Conservation (phyloP, 1,140 invertebrate genomes). For the Aphelinus atriplicis region DNA sequence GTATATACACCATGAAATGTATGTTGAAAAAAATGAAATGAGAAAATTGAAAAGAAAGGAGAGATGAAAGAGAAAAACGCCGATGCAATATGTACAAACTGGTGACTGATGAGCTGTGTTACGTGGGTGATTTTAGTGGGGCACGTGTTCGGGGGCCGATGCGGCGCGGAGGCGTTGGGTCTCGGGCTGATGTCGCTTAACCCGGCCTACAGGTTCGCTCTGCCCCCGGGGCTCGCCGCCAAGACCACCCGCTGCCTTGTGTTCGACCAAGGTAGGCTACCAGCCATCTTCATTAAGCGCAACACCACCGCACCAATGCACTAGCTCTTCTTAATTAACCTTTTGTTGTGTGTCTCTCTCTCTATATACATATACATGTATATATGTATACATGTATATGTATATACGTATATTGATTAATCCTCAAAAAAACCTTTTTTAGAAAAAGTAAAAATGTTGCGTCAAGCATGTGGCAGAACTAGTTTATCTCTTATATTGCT, state of each 20-base stretch:
- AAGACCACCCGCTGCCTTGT: conserved; percentile 67
- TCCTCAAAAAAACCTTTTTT: no score
- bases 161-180: conserved; percentile 67
- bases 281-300: conserved; percentile 59
- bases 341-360: not conserved
- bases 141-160: conserved; percentile 68
- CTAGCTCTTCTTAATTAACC: not conserved
- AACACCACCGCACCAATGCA: conserved; percentile 21
- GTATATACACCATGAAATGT: no score
- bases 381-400: not conserved
- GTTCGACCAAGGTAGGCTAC: conserved; percentile 68
- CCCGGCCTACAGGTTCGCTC: conserved; percentile 67
- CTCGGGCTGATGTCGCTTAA: conserved; percentile 65
- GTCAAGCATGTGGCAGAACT: no score
- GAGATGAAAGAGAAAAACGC: not conserved
- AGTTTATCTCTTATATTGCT: no score
- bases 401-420: not conserved
- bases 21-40: no score
- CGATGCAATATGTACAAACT: no score
- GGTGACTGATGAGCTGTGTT: conserved; percentile 37
- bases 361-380: not conserved
- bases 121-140: conserved; percentile 64
- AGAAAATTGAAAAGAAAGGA: no score
- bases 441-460: no score
- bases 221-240: conserved; percentile 67